These are phyloP conservation scores for Tretioscincus oriximinensis DNA, from an alignment of 2,113 vertebrate genomes.

Conservation along the genomic window DNA sequence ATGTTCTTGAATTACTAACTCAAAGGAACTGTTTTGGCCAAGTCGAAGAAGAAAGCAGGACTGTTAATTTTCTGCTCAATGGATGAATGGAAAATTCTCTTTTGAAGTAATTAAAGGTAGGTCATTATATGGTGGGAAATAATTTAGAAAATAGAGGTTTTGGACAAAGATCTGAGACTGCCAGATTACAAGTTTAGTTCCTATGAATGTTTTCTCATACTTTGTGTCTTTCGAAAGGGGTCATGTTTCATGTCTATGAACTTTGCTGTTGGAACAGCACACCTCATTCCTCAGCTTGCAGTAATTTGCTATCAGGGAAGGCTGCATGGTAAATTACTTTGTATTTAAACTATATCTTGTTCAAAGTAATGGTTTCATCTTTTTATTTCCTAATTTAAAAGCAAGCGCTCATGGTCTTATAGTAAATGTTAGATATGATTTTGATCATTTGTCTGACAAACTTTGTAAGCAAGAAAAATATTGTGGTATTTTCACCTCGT, in stretches of 20 bases:
- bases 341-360: conserved; percentile 32
- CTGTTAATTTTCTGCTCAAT: conserved; percentile 42
- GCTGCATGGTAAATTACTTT: conserved; percentile 6
- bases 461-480: conserved; percentile 20
- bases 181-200: conserved; percentile 4
- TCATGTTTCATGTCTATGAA: conserved; percentile 15
- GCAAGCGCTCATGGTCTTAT: conserved; percentile 14
- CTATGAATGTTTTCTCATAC: not conserved
- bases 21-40: conserved; percentile 37
- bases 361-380: conserved; percentile 26
- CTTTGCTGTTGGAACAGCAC: not conserved
- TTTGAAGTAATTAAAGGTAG: conserved; percentile 67
- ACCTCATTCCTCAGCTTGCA: conserved; percentile 2
- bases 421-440: not conserved
- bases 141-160: conserved; percentile 30
- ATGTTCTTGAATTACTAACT: conserved; percentile 48
- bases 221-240: not conserved
- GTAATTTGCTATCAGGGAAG: conserved; percentile 31
- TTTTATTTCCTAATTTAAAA: conserved; percentile 28
- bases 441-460: conserved; percentile 20
- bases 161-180: not conserved
- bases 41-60: conserved; percentile 30
- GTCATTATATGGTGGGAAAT: conserved; percentile 37
- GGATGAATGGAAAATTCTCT: conserved; percentile 37
- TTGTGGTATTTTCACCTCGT: not conserved